Evolutionary conservation across 2,888 invertebrate species (phyloP).

Genomic region (Chaetoderma sp.): DNA sequence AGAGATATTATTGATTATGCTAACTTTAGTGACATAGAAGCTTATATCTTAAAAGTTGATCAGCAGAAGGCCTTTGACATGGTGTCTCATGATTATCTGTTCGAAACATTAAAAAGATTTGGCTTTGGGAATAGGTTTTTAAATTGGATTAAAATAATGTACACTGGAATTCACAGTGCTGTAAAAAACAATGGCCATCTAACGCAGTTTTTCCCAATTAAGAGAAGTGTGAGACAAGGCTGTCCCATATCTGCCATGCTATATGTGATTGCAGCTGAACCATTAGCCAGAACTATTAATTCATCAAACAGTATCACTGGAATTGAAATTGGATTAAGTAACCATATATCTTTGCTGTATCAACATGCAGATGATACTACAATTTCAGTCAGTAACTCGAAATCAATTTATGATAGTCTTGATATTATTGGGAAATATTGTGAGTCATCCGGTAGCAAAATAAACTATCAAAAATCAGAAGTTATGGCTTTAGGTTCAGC

Average conservation of each 20-base stretch:
- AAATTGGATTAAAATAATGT: slow-evolving; percentile 39
- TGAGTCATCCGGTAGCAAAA: slow-evolving; percentile 27
- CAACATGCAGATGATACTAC: slow-evolving; percentile 19
- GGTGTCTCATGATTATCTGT: slow-evolving; percentile 38
- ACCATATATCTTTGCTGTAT: not conserved
- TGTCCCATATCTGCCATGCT: slow-evolving; percentile 1
- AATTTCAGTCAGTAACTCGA: not conserved
- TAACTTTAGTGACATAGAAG: slow-evolving; percentile 30
- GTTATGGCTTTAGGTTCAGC: not conserved
- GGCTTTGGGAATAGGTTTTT: slow-evolving; percentile 37
- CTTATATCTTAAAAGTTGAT: slow-evolving; percentile 36
- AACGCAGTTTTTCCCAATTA: not conserved
- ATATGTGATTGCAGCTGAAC: slow-evolving; percentile 4
- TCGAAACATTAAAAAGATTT: slow-evolving; percentile 31
- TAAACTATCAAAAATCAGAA: slow-evolving; percentile 17
- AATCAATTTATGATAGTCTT: not conserved
- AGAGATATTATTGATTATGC: slow-evolving; percentile 37
- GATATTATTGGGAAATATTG: slow-evolving; percentile 8
- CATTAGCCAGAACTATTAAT: not conserved
- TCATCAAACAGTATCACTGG: slow-evolving; percentile 14
- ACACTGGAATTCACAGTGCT: slow-evolving; percentile 11
- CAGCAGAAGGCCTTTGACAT: slow-evolving; percentile 46
- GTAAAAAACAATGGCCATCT: not conserved
- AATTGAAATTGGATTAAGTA: slow-evolving; percentile 13
- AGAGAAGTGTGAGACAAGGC: not conserved